Base-by-base conservation (phyloP, 1,140 invertebrate species). In the Kradibia gibbosae region DNA sequence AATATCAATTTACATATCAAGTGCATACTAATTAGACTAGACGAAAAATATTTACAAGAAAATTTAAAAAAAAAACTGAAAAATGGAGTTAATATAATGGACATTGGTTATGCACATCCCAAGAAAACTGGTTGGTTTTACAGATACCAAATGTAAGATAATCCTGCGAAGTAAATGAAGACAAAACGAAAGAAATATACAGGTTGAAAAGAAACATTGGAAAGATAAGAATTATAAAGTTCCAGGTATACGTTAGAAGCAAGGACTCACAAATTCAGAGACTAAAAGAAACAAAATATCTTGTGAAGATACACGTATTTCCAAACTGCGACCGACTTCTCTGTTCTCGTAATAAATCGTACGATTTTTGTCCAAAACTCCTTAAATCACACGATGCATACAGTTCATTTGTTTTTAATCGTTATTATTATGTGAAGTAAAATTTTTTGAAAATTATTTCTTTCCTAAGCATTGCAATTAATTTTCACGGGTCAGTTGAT, bases 141-240 rank as follows among this genome's bases (percentile, higher is more conserved):
- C 31, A 65, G 60, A 65, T 65, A 65, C 60, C 10, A 36, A 65
- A 65, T 65, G 31, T 17, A 36, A 65, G 60, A 65, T 65, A 65
- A 20, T 15, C 17, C 60, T 34, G 60, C 31, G 31, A 65, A 65
- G 60, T 36, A 65, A 65, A 65, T 36, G 31, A 65, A 65, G 60
- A 28, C 17, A 10, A 17, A 65, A 22, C 34, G 60, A 13, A 17
- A 65, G 31, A 65, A 15, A 65, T 36, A 65, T 31, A 65, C 31
- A 65, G 60, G 11, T 36, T 65, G 36, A 65, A 36, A 65, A n/a
- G n/a, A 8, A 65, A 65, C 55, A 28, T 36, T 20, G 11, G 2
- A 36, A 36, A 65, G 60, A 65, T 71, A 71, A 71, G 67, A 25
- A 45, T 45, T 71, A n/a, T 45, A 25, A n/a, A 45, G 67, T 71